Evolutionary conservation across 2,888 invertebrate species (phyloP).

Genomic region (Drosophila formosana): DNA sequence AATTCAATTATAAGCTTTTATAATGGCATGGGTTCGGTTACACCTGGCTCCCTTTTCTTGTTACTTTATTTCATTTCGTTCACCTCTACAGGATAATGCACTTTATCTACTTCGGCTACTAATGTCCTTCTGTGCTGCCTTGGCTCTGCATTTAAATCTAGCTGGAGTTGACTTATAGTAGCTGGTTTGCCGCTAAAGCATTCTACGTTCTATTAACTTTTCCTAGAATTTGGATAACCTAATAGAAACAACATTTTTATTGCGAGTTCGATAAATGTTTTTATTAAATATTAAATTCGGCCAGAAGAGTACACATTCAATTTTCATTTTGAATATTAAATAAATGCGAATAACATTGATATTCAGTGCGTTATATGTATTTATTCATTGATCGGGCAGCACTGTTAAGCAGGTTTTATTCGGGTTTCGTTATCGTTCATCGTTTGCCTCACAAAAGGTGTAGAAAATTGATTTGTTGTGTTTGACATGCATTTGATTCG

Average conservation of each 20-base stretch:
- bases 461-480: constrained; percentile 56
- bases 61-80: constrained; percentile 20
- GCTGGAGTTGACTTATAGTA: not conserved
- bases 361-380: not conserved
- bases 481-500: constrained; percentile 64
- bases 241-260: not conserved
- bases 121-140: not conserved
- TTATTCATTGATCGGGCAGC: not conserved
- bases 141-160: constrained; percentile 5
- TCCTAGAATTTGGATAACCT: not conserved
- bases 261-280: not conserved
- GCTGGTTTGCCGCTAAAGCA: not conserved
- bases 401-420: not conserved
- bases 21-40: constrained; percentile 55
- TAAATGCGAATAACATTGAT: not conserved
- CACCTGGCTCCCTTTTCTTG: constrained; percentile 46
- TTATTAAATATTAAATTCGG: not conserved
- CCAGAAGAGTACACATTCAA: too few species aligned
- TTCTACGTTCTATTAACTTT: too few species aligned
- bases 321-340: not conserved
- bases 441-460: constrained; percentile 9
- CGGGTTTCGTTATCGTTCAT: not conserved
- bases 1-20: constrained; percentile 76
- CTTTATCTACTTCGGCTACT: constrained; percentile 20
- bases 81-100: constrained; percentile 41